These are phyloP conservation scores for Anas flavirostris DNA, from an alignment of 2,797 vertebrate species.

Conservation along the genomic window DNA sequence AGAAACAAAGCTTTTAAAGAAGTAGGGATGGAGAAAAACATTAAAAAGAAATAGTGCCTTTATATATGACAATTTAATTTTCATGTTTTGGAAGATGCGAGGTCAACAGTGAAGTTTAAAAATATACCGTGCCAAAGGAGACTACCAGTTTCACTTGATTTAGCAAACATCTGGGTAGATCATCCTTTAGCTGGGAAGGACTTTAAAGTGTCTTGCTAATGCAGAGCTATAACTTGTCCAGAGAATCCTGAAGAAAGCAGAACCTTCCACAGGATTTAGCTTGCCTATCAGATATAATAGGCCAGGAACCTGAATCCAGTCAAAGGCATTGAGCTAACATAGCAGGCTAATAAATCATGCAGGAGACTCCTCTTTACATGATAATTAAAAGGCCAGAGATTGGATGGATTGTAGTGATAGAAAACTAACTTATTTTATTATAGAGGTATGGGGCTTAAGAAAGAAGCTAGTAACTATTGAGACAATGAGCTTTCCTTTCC, in stretches of 20 bases:
- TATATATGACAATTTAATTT: neutral
- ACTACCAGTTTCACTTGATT: neutral
- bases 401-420: neutral
- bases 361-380: neutral
- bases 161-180: neutral
- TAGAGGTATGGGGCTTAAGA: neutral
- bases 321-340: neutral
- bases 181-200: neutral
- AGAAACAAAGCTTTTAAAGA: neutral
- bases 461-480: neutral
- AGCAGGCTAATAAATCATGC: neutral
- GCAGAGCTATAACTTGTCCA: neutral
- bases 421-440: neutral
- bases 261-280: neutral
- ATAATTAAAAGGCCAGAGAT: neutral
- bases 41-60: neutral
- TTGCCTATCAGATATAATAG: neutral
- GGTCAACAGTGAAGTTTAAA: neutral
- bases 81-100: neutral
- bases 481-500: neutral
- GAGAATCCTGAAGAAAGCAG: neutral
- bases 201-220: neutral
- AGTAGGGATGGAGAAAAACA: neutral
- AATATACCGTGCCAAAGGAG: neutral
- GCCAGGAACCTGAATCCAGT: neutral